Percentiles rank a stretch among this genome's conserved stretches.
Conservation (phyloP, 1,140 invertebrate species). For the Pseudomyrmex cubaensis region DNA sequence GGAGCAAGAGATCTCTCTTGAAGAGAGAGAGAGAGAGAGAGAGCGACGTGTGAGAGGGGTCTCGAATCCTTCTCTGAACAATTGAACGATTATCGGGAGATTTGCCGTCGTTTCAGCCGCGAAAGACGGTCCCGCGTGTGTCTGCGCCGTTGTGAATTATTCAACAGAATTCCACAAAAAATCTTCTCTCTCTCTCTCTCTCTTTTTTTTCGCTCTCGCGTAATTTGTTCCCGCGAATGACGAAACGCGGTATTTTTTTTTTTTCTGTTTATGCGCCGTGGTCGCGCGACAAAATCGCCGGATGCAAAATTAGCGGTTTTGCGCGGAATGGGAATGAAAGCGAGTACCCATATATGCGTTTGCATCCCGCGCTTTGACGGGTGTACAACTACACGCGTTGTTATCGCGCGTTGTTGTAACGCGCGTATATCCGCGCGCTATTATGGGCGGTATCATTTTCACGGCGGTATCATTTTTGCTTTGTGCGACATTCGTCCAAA, state of each 20-base stretch:
- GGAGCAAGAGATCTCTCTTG: no score
- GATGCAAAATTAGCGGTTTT: not conserved
- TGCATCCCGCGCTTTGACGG: not conserved
- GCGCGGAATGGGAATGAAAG: not conserved
- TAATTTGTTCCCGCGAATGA: slow-evolving; percentile 26
- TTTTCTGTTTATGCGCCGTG: slow-evolving; percentile 33
- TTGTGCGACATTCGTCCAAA: not conserved
- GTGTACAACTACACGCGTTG: not conserved
- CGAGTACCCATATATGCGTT: no score
- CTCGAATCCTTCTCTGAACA: slow-evolving; percentile 56
- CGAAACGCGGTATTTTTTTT: not conserved
- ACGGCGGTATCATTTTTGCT: not conserved
- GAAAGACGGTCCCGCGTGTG: slow-evolving; percentile 46
- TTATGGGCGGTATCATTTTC: not conserved
- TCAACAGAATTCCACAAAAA: slow-evolving; percentile 41
- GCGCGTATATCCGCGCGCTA: no score
- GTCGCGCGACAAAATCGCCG: not conserved
- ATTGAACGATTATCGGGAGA: slow-evolving; percentile 65
- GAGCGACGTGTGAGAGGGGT: not conserved
- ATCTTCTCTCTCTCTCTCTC: not conserved
- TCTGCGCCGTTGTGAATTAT: slow-evolving; percentile 50
- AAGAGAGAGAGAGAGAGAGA: not conserved
- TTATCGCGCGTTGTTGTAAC: not conserved
- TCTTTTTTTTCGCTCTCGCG: not conserved
- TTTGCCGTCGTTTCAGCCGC: slow-evolving; percentile 48